Evolutionary conservation across 2,888 invertebrate genomes (phyloP), one percentile per base, ranked within the genome.

Genomic region (Rhopalosiphum nymphaeae): DNA sequence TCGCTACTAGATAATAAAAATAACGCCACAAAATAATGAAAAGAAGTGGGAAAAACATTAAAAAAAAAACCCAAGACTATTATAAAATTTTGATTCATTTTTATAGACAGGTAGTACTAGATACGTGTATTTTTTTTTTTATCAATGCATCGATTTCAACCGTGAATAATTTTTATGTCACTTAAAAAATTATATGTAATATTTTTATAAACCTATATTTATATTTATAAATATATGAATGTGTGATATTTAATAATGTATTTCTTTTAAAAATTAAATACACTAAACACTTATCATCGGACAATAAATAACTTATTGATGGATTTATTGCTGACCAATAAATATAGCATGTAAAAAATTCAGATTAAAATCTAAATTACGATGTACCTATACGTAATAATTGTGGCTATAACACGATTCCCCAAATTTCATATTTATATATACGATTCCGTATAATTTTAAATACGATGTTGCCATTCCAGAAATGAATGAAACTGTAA

Each of bases 101-200:
- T 42, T 29, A 53, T 78, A 78, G 36, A 36, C 36, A 78, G 36
- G 78, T 16, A 67, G 67, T 67, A 21, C 61, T 21, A 78, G 16
- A 10, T 61, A 9, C 26, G 49, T 49, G 36, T 91, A 25, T 46
- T 29, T 90, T 91, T 90, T 90, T 57, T 89, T 89, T 46, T 84
- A 84, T 53, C 49, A 91, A 91, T 42, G 7, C 53, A 7, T 84
- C 36, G 42, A 91, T 78, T 91, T 84, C 49, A 53, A 91, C 78
- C 91, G 91, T 91, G 78, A 91, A 91, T 53, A 53, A 56, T 89
- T 56, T 56, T 56, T 9, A 67, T 29, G 46, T 29, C n/a, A 67
- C 46, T 90, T 90, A 29, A n/a, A 26, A n/a, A 90, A 67, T 36
- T 61, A 5, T 3, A 25, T 3, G 89, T 13, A 11, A 13, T 13